Evolutionary conservation across 2,888 invertebrate genomes (phyloP), one percentile per base, ranked within the genome.

Genomic region (Empis livida): DNA sequence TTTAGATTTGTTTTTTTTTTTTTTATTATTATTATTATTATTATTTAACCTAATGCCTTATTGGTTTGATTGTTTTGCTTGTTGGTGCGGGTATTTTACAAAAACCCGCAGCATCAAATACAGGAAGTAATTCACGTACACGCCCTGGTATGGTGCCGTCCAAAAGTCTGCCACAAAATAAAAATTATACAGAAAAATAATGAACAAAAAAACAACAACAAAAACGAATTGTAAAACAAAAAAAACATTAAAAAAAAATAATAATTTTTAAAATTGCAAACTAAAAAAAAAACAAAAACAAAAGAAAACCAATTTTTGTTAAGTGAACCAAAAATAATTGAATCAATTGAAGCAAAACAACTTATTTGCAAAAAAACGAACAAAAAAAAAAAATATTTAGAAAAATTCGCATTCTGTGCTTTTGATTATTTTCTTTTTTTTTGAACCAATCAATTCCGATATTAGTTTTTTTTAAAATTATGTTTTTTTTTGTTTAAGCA

Each of bases 41-140:
- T n/a, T n/a, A 17, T n/a, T 40, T 40, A 20, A 5, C 9, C 10
- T 41, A 23, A 20, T 20, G 23, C 60, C 64, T 61, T 57, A 65
- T 60, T 40, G 83, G 83, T 61, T 82, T 82, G 59, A 84, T 79
- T 57, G 82, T 77, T 60, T 87, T 80, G 56, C 83, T 86, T 35
- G 85, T 77, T 49, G 88, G 88, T 44, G 88, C 82, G 27, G 86
- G 84, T 61, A 87, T 78, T 71, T 87, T 84, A 59, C 81, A 74
- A 70, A 88, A 88, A n/a, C 86, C 87, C 55, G 86, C 78, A 59
- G 87, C 82, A 69, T 89, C 88, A 66, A 89, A 88, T 44, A 88
- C 88, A 30, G 88, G 88, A 56, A 86, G 74, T 49, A 84, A 68
- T 59, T 84, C 84, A 50, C 82, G 75, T 44, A 84, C 82, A 58